These are phyloP conservation scores for Helogale parvula DNA, from an alignment of 2,113 vertebrate genomes.

Conservation along the genomic window DNA sequence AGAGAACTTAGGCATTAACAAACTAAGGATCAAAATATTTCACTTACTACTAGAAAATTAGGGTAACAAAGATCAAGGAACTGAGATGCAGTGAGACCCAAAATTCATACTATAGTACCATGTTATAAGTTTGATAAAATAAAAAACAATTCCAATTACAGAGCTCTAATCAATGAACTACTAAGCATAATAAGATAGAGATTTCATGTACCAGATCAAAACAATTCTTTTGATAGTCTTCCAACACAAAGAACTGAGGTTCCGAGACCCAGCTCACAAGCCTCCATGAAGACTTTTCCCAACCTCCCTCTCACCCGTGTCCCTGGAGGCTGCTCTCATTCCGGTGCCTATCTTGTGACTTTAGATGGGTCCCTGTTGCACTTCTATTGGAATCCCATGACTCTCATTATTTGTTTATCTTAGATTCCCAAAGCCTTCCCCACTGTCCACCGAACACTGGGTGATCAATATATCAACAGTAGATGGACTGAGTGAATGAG, in stretches of 20 bases:
- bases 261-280: not conserved
- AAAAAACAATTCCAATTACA: not conserved
- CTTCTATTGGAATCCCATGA: not conserved
- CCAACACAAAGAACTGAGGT: not conserved
- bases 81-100: not conserved
- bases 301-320: not conserved
- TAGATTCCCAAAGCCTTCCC: not conserved
- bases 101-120: not conserved
- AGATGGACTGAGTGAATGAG: not conserved
- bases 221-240: not conserved
- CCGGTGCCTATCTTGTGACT: not conserved
- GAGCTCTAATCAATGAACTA: not conserved
- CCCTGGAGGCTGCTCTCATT: not conserved
- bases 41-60: not conserved
- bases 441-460: not conserved
- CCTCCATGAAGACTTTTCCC: not conserved
- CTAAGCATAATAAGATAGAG: not conserved
- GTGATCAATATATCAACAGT: not conserved
- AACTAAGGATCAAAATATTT: not conserved
- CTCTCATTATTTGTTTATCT: not conserved
- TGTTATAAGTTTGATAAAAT: not conserved
- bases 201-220: not conserved
- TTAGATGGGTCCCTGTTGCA: not conserved
- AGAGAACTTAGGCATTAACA: not conserved
- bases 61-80: not conserved